Evolutionary conservation across 1,140 invertebrate genomes (phyloP), one percentile per base, ranked within the genome.

Genomic region (Oedothorax gibbosus): DNA sequence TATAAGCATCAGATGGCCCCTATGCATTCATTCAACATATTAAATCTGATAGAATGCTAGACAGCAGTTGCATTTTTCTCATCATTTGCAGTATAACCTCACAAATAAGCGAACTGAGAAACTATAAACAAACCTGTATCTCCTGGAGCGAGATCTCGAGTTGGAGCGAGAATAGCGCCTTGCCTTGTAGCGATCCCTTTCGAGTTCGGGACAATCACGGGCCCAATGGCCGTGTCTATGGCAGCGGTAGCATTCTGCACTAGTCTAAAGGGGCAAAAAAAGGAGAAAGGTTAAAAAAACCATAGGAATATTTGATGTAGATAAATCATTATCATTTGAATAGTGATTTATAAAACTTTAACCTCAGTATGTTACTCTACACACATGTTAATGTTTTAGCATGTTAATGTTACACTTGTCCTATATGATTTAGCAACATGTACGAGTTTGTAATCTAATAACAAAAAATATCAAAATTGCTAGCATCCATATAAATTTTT

Each of bases 191-290:
- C 86, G 68, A 21, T 87, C 86, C 53, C 83, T 75, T 14, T 87
- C 86, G n/a, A 87, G 66, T 69, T 90, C 89, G 18, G 89, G 90
- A 87, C 90, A 91, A 82, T 91, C 90, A 72, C 90, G 84, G 0
- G 90, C 90, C 89, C 90, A 90, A 73, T 91, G 90, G 8, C 90
- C 90, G 53, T 87, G 87, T 18, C 90, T 88, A 78, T 90, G 89
- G 84, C 90, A 91, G 60, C 89, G 88, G 86, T 90, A 90, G 81
- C 90, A 91, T 75, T 91, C 90, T 5, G 68, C 78, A 71, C 68
- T 71, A 0, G 65, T 81, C 68, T 73, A 9, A 53, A 73, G 51
- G 12, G 6, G 15, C n/a, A n/a, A n/a, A n/a, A 35, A 35, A 35
- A 35, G 35, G 35, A 5, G 35, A 35, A 35, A 35, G 1, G 35